Conservation (phyloP, 2,113 vertebrate species). For the Probosciger aterrimus region DNA sequence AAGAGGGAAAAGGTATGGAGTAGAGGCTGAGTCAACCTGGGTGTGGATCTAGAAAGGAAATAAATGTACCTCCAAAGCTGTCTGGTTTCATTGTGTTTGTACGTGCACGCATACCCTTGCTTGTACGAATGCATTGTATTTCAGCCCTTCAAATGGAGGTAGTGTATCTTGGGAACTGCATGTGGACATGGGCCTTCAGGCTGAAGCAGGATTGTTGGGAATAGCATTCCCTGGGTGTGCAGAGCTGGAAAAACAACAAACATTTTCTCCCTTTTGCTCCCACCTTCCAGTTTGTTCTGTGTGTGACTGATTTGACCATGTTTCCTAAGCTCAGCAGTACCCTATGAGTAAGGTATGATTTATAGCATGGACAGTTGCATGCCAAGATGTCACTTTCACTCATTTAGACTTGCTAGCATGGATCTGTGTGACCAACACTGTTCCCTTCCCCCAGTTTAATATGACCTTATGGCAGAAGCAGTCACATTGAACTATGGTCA, state of each 20-base stretch:
- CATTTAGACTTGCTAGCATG: background rate
- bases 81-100: background rate
- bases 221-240: background rate
- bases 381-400: background rate
- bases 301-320: background rate
- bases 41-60: background rate
- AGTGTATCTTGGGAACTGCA: background rate
- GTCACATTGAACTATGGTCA: background rate
- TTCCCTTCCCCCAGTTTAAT: background rate
- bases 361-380: background rate
- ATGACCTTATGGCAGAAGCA: background rate
- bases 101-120: fast-evolving
- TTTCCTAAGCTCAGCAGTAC: background rate
- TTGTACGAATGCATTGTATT: background rate
- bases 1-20: background rate
- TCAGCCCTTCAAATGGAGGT: background rate
- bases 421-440: background rate
- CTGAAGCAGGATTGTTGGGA: background rate
- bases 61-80: background rate
- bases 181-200: background rate
- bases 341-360: background rate
- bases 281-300: background rate
- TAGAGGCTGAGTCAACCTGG: constrained; percentile 22
- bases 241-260: background rate
- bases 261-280: background rate